Base-by-base conservation (phyloP, 2,113 vertebrate genomes). In the Chaetodon trifascialis region DNA sequence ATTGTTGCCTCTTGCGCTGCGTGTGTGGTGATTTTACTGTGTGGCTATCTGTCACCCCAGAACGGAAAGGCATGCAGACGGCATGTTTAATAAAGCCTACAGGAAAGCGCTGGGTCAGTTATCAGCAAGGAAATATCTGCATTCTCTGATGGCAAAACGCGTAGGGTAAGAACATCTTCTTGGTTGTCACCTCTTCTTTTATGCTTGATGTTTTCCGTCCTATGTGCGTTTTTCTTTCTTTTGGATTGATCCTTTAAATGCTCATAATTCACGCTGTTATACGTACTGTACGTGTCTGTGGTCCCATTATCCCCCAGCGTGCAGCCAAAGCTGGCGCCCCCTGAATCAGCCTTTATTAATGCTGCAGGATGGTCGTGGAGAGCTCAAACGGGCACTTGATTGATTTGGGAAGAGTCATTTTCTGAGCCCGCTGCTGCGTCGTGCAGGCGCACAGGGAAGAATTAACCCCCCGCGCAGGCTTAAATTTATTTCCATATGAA, bases 61-160 rank as follows among this genome's bases (percentile, higher is more conserved):
- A 95, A 91, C 86, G 88, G 94, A 96, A 93, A 94, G 98, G 94
- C 97, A 97, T 75, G 96, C 97, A 91, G 97, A 96, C 90, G 97
- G 95, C 91, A 96, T 98, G 93, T 97, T 99, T 95, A 96, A 97
- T 95, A 96, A 97, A 96, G 97, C 97, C 94, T 98, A 98, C 95
- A 97, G 97, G 93, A 97, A 96, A 95, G 96, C 96, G 90, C 94
- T 98, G 94, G 97, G 96, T 88, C 97, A 97, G 93, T 92, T 98
- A 91, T 97, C 96, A 74, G 96, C 97, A 87, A 95, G 96, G 92
- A 97, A 97, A 95, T 98, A 98, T 90, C 96, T 99, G 87, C 97
- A 97, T 93, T 96, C 96, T 78, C 95, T 98, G 89, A 95, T 97
- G 96, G 96, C 97, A 94, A 96, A 97, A 80, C 95, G 97, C 89